A percentile compares a stretch with the other conserved stretches of the same genome.
Conservation (phyloP, 2,888 invertebrate genomes). For the Pandemis heparana region DNA sequence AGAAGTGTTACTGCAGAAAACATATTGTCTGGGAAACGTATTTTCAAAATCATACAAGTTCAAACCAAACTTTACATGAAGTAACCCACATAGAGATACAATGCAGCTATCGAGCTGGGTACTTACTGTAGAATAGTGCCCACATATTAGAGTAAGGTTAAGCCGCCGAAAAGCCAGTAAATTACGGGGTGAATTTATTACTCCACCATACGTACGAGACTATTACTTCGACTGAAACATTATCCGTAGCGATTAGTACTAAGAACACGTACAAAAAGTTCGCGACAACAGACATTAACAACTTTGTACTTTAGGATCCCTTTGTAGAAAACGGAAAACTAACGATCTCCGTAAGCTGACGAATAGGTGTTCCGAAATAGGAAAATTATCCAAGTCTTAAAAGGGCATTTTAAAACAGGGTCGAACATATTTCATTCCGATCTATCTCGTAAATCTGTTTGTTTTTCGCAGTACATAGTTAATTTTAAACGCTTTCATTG, state of each 20-base stretch:
- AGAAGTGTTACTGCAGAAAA: neutral
- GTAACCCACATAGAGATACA: neutral
- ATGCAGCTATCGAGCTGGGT: neutral
- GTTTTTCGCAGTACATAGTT: neutral
- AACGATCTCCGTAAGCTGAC: slow-evolving; percentile 6
- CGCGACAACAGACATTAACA: slow-evolving; percentile 54
- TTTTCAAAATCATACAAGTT: neutral
- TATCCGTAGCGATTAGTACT: slow-evolving; percentile 49
- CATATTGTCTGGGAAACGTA: no score
- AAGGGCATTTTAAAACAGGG: neutral
- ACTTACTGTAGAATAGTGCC: neutral
- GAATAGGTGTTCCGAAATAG: neutral
- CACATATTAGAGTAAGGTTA: slow-evolving; percentile 17
- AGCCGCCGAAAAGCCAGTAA: slow-evolving; percentile 42
- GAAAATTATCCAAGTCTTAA: neutral
- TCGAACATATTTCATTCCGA: neutral
- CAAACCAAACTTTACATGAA: neutral
- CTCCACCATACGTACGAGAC: slow-evolving; percentile 38
- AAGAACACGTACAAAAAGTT: slow-evolving; percentile 56
- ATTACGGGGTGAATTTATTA: slow-evolving; percentile 41
- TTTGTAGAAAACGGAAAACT: slow-evolving; percentile 28
- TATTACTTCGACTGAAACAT: slow-evolving; percentile 45
- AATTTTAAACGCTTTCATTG: neutral
- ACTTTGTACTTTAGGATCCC: slow-evolving; percentile 39
- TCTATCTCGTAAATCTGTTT: slow-evolving; percentile 8